These are phyloP conservation scores for Omphaloscelis lunosa DNA, from an alignment of 2,888 invertebrate species.

Conservation along the genomic window DNA sequence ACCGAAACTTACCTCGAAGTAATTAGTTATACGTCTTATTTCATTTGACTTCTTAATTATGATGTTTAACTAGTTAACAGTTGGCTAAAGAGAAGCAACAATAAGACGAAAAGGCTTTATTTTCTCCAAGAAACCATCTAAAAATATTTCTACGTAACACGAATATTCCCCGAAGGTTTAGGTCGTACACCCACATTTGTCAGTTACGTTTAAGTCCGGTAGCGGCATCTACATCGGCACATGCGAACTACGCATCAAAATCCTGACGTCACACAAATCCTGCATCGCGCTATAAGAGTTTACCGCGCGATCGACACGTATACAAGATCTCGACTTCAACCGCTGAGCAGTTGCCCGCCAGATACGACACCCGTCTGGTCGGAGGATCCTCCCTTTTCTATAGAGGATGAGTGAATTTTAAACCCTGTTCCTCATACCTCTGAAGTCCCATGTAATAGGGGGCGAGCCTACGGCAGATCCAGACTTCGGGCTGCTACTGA, in stretches of 20 bases:
- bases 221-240: too few species aligned
- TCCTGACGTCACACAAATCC: too few species aligned
- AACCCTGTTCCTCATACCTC: too few species aligned
- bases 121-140: not conserved
- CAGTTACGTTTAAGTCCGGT: not conserved
- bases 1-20: constrained; percentile 38
- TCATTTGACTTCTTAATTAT: constrained; percentile 46
- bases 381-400: too few species aligned
- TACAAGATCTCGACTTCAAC: too few species aligned
- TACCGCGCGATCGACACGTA: too few species aligned
- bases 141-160: not conserved
- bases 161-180: not conserved
- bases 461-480: not conserved
- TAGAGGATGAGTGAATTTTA: too few species aligned
- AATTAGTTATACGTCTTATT: constrained; percentile 49
- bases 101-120: not conserved
- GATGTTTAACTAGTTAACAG: constrained; percentile 30
- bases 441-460: not conserved
- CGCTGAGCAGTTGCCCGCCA: too few species aligned
- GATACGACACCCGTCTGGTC: too few species aligned
- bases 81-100: not conserved
- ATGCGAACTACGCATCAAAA: too few species aligned
- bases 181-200: not conserved
- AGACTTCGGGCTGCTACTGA: not conserved
- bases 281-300: too few species aligned